These are phyloP conservation scores for Probosciger aterrimus DNA, from an alignment of 2,113 vertebrate genomes.

Conservation along the genomic window DNA sequence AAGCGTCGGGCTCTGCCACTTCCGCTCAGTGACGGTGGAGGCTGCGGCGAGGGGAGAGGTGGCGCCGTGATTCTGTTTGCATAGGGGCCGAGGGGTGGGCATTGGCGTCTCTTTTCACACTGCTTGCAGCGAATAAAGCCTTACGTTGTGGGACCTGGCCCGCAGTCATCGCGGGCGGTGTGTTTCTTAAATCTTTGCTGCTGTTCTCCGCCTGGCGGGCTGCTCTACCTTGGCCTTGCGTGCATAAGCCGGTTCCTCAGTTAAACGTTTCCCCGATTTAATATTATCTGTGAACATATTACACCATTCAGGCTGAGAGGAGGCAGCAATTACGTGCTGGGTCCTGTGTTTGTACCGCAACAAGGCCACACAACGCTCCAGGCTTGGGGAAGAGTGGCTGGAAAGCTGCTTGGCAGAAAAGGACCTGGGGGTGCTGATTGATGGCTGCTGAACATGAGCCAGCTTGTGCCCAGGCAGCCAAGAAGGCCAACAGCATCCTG, in stretches of 20 bases:
- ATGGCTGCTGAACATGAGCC: too few species aligned
- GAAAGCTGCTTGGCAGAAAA: too few species aligned
- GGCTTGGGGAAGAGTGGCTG: too few species aligned
- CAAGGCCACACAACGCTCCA: too few species aligned
- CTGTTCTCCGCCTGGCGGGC: fast-evolving
- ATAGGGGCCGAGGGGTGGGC: too few species aligned
- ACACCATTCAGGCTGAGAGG: too few species aligned
- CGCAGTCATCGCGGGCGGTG: too few species aligned
- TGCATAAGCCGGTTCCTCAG: too few species aligned
- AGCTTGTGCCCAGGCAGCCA: too few species aligned
- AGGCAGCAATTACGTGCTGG: neutral
- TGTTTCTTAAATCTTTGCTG: too few species aligned
- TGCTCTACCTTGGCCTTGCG: fast-evolving
- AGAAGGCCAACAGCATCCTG: neutral
- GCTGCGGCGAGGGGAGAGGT: fast-evolving
- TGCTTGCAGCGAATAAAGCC: fast-evolving
- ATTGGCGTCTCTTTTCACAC: fast-evolving
- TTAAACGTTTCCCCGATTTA: fast-evolving
- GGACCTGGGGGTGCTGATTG: too few species aligned
- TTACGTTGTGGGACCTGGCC: fast-evolving
- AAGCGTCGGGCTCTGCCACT: fast-evolving
- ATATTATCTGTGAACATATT: fast-evolving
- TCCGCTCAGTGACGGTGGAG: neutral
- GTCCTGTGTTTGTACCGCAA: too few species aligned
- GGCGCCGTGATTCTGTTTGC: fast-evolving